Conservation (phyloP, 2,888 invertebrate genomes). For the Trilocha varians region DNA sequence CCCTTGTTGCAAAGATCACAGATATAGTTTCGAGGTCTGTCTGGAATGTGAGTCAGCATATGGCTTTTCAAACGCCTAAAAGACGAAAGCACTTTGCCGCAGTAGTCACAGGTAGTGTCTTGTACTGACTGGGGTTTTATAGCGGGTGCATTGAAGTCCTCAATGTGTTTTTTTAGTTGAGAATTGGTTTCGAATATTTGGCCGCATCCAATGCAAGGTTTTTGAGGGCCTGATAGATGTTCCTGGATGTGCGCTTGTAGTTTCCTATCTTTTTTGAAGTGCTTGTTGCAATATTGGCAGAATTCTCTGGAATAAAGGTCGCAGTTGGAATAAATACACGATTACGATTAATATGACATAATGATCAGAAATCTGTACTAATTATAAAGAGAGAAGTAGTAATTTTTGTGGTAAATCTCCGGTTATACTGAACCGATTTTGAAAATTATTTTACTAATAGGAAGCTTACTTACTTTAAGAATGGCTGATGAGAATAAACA, state of each 20-base stretch:
- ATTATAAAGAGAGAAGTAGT: not conserved
- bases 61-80: not conserved
- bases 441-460: too few species aligned
- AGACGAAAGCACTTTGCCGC: not conserved
- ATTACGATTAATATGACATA: too few species aligned
- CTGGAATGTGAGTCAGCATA: not conserved
- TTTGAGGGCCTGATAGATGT: not conserved
- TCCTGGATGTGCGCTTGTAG: not conserved
- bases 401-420: not conserved
- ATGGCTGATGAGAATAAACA: constrained; percentile 63
- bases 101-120: not conserved
- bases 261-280: not conserved
- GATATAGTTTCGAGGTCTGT: constrained; percentile 2
- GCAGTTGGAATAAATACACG: too few species aligned
- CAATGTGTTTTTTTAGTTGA: not conserved
- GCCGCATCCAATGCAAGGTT: not conserved
- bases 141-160: not conserved
- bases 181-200: not conserved
- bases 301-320: not conserved
- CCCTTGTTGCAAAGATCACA: constrained; percentile 1
- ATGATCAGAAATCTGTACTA: not conserved
- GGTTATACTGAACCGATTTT: too few species aligned
- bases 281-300: not conserved
- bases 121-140: not conserved
- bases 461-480: constrained; percentile 1